These are phyloP conservation scores for Gallinago nigripennis DNA, from an alignment of 2,797 vertebrate species.

Conservation along the genomic window DNA sequence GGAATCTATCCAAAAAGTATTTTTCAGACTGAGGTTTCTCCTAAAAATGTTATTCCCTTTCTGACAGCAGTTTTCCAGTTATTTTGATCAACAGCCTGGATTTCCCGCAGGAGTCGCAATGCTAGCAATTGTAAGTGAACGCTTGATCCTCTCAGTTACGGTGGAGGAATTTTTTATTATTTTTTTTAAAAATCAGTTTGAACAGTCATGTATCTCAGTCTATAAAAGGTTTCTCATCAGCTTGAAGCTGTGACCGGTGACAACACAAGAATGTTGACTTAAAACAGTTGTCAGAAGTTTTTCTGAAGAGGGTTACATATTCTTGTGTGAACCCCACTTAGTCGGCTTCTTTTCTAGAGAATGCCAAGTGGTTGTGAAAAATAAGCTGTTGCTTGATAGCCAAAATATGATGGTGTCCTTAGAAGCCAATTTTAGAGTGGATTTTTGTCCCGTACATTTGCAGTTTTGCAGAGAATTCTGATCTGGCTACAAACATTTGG, in stretches of 20 bases:
- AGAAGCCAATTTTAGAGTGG: background rate
- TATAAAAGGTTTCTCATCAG: background rate
- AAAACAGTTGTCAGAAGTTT: background rate
- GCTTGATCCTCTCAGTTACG: background rate
- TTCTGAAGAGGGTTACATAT: background rate
- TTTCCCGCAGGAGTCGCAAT: background rate
- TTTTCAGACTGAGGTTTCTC: conserved; percentile 1
- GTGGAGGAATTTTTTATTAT: background rate
- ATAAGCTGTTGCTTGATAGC: background rate
- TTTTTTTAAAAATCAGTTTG: background rate
- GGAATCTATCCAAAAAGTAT: background rate
- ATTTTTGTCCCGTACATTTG: background rate
- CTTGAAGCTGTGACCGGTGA: background rate
- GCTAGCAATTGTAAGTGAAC: background rate
- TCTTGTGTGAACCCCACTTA: background rate
- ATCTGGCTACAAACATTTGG: background rate
- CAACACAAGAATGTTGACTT: background rate
- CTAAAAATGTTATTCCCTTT: background rate
- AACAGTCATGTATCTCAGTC: background rate
- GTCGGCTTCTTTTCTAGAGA: background rate
- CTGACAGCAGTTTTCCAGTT: conserved; percentile 31
- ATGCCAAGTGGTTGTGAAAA: background rate
- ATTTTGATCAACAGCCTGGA: conserved; percentile 13
- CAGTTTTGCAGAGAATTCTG: background rate
- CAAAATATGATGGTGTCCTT: background rate